These are phyloP conservation scores for Chlorodrepanis virens DNA, from an alignment of 2,113 vertebrate genomes.

Conservation along the genomic window DNA sequence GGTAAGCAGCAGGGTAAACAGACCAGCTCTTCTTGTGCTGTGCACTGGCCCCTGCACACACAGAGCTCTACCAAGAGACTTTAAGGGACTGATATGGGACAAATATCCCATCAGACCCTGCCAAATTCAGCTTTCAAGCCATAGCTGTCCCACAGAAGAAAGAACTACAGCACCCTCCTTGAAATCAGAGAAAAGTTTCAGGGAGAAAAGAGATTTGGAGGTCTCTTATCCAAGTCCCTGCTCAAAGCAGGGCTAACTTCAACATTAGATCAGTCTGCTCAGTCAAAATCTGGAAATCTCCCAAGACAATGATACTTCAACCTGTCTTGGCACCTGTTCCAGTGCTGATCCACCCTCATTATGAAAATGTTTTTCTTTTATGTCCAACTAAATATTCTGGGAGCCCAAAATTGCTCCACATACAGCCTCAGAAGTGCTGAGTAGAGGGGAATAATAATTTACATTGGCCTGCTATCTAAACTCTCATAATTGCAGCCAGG, in stretches of 20 bases:
- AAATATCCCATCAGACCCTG: background rate
- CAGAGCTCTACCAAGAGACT: background rate
- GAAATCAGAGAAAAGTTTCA: background rate
- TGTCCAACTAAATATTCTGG: conserved; percentile 11
- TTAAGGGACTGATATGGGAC: background rate
- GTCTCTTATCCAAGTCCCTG: background rate
- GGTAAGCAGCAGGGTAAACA: background rate
- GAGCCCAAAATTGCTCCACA: background rate
- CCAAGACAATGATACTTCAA: background rate
- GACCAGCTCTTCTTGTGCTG: background rate
- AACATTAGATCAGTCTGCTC: background rate
- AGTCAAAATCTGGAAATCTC: conserved; percentile 15
- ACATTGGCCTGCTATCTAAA: background rate
- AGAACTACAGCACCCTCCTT: background rate
- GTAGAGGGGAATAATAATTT: conserved; percentile 23
- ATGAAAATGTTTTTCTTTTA: conserved; percentile 40
- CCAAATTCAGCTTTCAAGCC: background rate
- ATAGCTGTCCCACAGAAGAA: background rate
- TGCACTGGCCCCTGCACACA: background rate
- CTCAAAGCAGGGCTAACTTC: background rate
- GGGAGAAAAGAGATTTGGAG: background rate
- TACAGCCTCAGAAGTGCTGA: conserved; percentile 22
- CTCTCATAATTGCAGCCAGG: background rate
- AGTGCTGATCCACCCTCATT: background rate
- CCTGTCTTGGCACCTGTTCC: conserved; percentile 20